These are phyloP conservation scores for Archocentrus centrarchus DNA, from an alignment of 2,113 vertebrate species.

Conservation along the genomic window DNA sequence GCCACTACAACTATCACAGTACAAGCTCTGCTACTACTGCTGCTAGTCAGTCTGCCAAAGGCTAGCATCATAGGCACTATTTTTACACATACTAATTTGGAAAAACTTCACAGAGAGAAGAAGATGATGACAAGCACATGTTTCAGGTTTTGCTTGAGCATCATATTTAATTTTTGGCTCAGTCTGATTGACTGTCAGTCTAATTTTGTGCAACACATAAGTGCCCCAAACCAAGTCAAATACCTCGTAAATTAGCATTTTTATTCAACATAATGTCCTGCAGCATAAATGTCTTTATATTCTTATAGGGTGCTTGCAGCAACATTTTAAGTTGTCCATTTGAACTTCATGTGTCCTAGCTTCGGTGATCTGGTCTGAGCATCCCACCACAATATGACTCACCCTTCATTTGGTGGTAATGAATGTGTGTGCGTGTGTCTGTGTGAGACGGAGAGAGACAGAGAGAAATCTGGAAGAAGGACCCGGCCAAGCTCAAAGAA, in stretches of 20 bases:
- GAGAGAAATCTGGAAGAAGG: constrained; percentile 13
- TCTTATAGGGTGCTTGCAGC: neutral
- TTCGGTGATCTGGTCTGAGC: neutral
- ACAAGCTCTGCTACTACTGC: too few relatives aligned
- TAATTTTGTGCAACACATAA: constrained; percentile 1
- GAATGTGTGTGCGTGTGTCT: constrained; percentile 16
- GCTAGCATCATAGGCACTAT: neutral
- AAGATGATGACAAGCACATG: neutral
- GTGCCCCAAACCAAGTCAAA: neutral
- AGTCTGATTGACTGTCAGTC: neutral
- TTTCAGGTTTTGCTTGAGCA: neutral
- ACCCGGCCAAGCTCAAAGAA: constrained; percentile 45
- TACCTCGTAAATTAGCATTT: neutral
- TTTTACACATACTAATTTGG: neutral
- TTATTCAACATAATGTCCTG: neutral
- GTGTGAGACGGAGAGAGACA: neutral
- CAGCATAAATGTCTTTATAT: neutral
- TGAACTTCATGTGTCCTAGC: constrained; percentile 13
- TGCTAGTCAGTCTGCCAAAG: neutral
- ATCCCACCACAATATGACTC: constrained; percentile 23
- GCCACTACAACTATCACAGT: too few relatives aligned
- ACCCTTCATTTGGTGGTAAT: constrained; percentile 29
- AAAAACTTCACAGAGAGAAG: neutral
- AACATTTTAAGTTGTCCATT: constrained; percentile 14
- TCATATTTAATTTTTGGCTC: constrained; percentile 5